Percentiles rank a stretch among this genome's conserved stretches.
Evolutionary conservation across 1,140 invertebrate genomes (phyloP).

Genomic region (Aphaenogaster ashmeadi): DNA sequence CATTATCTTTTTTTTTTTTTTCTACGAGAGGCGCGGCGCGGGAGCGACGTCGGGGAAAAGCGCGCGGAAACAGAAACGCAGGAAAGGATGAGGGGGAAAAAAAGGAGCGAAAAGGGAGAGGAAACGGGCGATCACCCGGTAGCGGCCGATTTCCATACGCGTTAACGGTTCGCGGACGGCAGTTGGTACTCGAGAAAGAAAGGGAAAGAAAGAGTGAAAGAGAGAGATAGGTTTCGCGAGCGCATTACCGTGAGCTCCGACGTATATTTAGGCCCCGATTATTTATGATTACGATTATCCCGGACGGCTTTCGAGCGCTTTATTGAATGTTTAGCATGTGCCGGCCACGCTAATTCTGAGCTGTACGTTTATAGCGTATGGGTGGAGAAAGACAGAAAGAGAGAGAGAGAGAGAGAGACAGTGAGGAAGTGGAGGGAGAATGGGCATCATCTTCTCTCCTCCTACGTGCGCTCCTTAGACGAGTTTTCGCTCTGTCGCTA

Average conservation of each 20-base stretch:
- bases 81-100: constrained; percentile 8
- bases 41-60: constrained; percentile 49
- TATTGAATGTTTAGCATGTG: constrained; percentile 86
- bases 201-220: not conserved
- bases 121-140: constrained; percentile 50
- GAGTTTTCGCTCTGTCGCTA: constrained; percentile 73
- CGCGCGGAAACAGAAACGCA: constrained; percentile 52
- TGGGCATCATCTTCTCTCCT: constrained; percentile 60
- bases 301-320: constrained; percentile 84
- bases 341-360: constrained; percentile 84
- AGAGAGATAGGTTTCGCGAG: constrained; percentile 45
- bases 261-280: constrained; percentile 85
- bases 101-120: constrained; percentile 42
- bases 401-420: not conserved
- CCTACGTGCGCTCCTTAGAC: constrained; percentile 74
- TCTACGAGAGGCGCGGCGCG: constrained; percentile 36
- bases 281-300: constrained; percentile 87
- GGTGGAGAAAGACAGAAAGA: constrained; percentile 11
- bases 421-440: not conserved
- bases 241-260: constrained; percentile 78
- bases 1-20: constrained; percentile 37
- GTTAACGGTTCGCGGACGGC: constrained; percentile 81
- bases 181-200: constrained; percentile 81
- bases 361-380: constrained; percentile 76
- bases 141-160: constrained; percentile 74